Evolutionary conservation across 2,113 vertebrate genomes (phyloP).

Genomic region (Podarcis muralis): DNA sequence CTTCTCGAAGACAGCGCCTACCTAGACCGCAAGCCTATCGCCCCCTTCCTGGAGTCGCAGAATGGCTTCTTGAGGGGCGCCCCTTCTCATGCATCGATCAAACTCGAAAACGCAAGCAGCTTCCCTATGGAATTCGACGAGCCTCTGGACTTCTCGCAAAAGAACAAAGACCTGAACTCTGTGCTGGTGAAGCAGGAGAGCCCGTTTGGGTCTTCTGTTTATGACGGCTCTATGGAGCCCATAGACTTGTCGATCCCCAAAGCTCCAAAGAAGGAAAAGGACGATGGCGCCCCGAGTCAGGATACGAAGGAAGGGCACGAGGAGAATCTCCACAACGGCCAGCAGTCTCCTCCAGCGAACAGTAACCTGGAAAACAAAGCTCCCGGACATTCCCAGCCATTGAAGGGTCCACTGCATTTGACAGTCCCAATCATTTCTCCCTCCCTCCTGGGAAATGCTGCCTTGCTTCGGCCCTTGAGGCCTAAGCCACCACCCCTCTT

Average conservation of each 20-base stretch:
- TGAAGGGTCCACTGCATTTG: constrained; percentile 82
- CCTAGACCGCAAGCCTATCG: constrained; percentile 69
- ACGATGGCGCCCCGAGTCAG: constrained; percentile 61
- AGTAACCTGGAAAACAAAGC: constrained; percentile 68
- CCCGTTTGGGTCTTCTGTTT: constrained; percentile 66
- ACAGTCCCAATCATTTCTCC: constrained; percentile 80
- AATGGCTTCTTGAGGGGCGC: constrained; percentile 59
- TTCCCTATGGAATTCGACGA: constrained; percentile 84
- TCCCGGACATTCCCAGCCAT: constrained; percentile 66
- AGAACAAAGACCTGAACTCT: constrained; percentile 74
- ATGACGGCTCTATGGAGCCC: constrained; percentile 86
- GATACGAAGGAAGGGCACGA: constrained; percentile 66
- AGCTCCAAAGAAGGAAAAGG: constrained; percentile 74
- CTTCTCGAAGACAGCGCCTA: constrained; percentile 70
- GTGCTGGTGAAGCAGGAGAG: constrained; percentile 85
- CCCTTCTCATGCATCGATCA: constrained; percentile 70
- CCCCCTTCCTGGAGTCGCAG: constrained; percentile 74
- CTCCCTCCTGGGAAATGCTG: constrained; percentile 66
- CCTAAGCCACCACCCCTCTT: constrained; percentile 90
- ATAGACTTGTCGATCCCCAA: constrained; percentile 95
- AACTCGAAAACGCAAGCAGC: constrained; percentile 79
- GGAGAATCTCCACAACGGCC: constrained; percentile 64
- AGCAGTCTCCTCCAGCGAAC: constrained; percentile 63
- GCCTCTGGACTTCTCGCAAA: constrained; percentile 94
- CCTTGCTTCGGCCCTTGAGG: constrained; percentile 79